Conservation (phyloP, 2,113 vertebrate species). For the Miniopterus natalensis region DNA sequence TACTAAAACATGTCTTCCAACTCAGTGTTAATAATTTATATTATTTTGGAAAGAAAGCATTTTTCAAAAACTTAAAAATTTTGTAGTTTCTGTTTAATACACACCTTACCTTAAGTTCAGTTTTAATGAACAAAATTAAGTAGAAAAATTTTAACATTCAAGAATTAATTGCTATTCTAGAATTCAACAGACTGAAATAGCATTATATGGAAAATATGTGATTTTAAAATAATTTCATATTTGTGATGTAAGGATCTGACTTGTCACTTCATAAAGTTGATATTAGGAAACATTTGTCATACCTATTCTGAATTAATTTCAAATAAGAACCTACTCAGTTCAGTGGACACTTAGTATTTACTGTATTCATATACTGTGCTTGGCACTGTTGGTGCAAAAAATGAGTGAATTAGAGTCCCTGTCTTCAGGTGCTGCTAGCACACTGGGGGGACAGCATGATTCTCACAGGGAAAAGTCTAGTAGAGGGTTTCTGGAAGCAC, state of each 20-base stretch:
- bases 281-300: not conserved
- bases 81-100: not conserved
- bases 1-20: not conserved
- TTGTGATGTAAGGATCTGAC: not conserved
- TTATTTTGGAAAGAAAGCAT: constrained; percentile 24
- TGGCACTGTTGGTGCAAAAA: not conserved
- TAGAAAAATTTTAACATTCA: constrained; percentile 20
- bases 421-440: not conserved
- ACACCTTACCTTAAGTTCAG: not conserved
- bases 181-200: constrained; percentile 33
- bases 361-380: not conserved
- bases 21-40: not conserved
- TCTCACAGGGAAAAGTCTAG: no score
- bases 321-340: not conserved
- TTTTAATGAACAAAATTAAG: not conserved
- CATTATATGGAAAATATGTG: not conserved
- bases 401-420: not conserved
- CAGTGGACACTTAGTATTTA: not conserved
- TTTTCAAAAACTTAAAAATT: not conserved
- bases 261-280: not conserved
- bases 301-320: not conserved
- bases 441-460: no score
- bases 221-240: not conserved
- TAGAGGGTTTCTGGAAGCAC: no score
- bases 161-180: not conserved